Evolutionary conservation across 2,113 vertebrate genomes (phyloP).

Genomic region (Sebastes schlegelii): DNA sequence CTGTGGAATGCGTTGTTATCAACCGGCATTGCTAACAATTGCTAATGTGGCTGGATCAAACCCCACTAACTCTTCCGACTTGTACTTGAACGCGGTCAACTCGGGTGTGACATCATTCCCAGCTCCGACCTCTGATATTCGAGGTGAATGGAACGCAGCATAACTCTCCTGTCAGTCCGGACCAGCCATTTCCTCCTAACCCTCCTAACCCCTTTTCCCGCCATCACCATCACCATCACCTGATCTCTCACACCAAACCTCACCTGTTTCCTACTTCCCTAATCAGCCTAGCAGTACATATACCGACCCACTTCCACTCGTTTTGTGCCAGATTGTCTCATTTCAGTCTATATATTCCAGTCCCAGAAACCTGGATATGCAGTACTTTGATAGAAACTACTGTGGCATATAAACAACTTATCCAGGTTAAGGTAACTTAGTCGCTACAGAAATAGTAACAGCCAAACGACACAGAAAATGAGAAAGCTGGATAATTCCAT

Average conservation of each 20-base stretch:
- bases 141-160: too few relatives aligned
- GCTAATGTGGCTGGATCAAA: too few relatives aligned
- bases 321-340: background rate
- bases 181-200: background rate
- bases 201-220: background rate
- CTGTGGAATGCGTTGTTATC: too few relatives aligned
- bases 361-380: conserved; percentile 1
- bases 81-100: too few relatives aligned
- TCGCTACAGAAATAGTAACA: background rate
- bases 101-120: too few relatives aligned
- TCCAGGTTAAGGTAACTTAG: background rate
- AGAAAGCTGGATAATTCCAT: background rate
- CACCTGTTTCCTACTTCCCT: background rate
- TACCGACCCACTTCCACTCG: background rate
- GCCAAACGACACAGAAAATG: background rate
- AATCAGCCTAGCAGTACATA: background rate
- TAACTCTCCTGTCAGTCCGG: background rate
- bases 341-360: background rate
- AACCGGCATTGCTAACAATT: too few relatives aligned
- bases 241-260: background rate
- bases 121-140: too few relatives aligned
- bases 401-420: background rate
- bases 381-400: background rate
- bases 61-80: too few relatives aligned
- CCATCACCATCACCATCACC: background rate